phyloP scores from a whole-genome alignment of 2,113 vertebrate genomes.

The Halichoerus grypus region DNA sequence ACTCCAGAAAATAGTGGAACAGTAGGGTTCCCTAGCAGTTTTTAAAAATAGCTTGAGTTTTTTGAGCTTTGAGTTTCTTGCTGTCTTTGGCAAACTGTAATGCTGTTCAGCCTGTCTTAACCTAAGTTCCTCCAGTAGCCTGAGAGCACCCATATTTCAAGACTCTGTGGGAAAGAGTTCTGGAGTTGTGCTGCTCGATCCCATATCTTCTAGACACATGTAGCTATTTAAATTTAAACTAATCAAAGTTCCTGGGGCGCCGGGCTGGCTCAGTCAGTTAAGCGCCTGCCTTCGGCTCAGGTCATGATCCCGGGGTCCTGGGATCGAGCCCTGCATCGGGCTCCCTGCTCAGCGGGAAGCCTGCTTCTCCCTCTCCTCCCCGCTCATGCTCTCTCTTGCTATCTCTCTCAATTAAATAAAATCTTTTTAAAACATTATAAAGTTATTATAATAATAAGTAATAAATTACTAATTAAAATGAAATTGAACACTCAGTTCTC shows the following conservation, averaged over 20 bases:
- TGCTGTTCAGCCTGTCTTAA: background rate
- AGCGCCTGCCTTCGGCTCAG: background rate
- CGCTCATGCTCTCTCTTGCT: no score
- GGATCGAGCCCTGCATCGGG: no score
- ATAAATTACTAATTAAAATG: background rate
- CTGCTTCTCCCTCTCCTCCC: no score
- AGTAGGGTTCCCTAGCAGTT: no score
- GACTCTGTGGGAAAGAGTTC: background rate
- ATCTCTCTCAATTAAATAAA: no score
- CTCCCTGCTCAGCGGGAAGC: no score
- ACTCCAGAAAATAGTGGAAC: background rate
- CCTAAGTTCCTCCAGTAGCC: background rate
- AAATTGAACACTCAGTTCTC: background rate
- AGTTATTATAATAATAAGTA: background rate
- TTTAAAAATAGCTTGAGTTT: background rate
- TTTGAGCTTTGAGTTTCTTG: background rate
- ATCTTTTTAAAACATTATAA: background rate
- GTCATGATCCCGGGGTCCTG: background rate
- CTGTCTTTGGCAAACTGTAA: background rate
- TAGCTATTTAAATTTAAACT: background rate
- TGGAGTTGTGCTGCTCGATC: accelerated
- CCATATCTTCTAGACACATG: background rate
- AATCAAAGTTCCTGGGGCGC: background rate
- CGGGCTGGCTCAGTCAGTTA: background rate
- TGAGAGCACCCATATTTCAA: background rate